Evolutionary conservation across 2,797 vertebrate species (phyloP).

Genomic region (Diplodus puntazzo): DNA sequence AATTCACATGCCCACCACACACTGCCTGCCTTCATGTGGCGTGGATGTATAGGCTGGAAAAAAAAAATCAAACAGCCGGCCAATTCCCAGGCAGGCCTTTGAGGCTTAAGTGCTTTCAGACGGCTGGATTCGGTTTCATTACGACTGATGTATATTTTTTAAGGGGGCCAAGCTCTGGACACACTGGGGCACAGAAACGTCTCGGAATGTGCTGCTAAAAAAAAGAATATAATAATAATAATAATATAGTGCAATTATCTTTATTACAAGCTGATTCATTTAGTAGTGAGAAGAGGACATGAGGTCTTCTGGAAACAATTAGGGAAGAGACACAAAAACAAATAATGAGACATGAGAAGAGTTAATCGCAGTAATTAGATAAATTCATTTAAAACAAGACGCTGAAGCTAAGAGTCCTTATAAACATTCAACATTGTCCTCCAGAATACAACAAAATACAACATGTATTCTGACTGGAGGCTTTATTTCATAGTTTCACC

Average conservation of each 20-base stretch:
- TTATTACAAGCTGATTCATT: conserved; percentile 58
- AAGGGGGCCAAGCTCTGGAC: conserved; percentile 63
- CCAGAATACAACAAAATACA: neutral
- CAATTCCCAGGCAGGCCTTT: conserved; percentile 61
- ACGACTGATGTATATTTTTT: conserved; percentile 78
- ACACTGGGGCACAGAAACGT: conserved; percentile 43
- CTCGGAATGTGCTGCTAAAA: conserved; percentile 57
- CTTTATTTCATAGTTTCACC: too few species aligned
- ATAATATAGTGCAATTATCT: conserved; percentile 67
- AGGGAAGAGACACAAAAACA: conserved; percentile 3
- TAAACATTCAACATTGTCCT: neutral
- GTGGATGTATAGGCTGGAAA: conserved; percentile 37
- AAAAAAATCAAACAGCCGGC: conserved; percentile 65
- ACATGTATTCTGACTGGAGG: too few species aligned
- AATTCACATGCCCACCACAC: conserved; percentile 36
- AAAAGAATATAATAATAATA: conserved; percentile 49
- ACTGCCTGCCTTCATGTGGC: conserved; percentile 56
- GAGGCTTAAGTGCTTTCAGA: conserved; percentile 80
- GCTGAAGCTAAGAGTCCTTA: neutral
- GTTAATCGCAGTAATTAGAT: too few species aligned
- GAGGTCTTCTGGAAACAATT: conserved; percentile 19
- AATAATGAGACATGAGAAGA: neutral
- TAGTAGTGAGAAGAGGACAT: conserved; percentile 58
- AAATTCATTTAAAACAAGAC: neutral
- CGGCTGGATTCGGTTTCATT: conserved; percentile 76